Percentiles rank a stretch among this genome's conserved stretches.
Evolutionary conservation across 2,888 invertebrate genomes (phyloP).

Genomic region (Alcis repandata): DNA sequence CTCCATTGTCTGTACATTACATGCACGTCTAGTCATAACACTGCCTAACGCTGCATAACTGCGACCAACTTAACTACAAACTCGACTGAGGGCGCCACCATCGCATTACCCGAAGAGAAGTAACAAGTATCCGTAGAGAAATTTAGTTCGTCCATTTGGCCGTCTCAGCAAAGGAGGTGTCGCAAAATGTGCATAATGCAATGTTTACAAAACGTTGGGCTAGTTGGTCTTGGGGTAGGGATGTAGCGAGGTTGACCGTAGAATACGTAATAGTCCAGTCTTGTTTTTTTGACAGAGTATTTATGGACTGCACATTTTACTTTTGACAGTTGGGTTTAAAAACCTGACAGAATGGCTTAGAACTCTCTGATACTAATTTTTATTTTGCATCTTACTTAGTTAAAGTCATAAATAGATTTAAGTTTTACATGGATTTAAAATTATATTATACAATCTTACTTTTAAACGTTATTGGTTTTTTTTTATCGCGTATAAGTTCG

Average conservation of each 20-base stretch:
- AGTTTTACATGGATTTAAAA: too few species aligned
- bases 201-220: slow-evolving; percentile 43
- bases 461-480: too few species aligned
- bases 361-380: background rate
- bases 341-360: background rate
- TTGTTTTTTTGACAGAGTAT: background rate
- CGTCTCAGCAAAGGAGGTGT: background rate
- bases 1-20: slow-evolving; percentile 7
- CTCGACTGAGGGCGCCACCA: background rate
- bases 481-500: too few species aligned
- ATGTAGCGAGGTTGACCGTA: slow-evolving; percentile 1
- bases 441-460: too few species aligned
- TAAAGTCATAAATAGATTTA: too few species aligned
- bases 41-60: slow-evolving; percentile 25
- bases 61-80: background rate
- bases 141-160: background rate
- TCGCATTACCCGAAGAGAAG: background rate
- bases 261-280: background rate
- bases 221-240: slow-evolving; percentile 11
- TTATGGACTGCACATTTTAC: too few species aligned
- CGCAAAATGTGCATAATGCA: slow-evolving; percentile 28
- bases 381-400: too few species aligned
- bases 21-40: slow-evolving; percentile 15
- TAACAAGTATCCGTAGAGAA: background rate
- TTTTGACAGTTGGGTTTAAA: background rate